phyloP scores from a whole-genome alignment of 2,113 vertebrate species.

The Pangasianodon hypophthalmus region DNA sequence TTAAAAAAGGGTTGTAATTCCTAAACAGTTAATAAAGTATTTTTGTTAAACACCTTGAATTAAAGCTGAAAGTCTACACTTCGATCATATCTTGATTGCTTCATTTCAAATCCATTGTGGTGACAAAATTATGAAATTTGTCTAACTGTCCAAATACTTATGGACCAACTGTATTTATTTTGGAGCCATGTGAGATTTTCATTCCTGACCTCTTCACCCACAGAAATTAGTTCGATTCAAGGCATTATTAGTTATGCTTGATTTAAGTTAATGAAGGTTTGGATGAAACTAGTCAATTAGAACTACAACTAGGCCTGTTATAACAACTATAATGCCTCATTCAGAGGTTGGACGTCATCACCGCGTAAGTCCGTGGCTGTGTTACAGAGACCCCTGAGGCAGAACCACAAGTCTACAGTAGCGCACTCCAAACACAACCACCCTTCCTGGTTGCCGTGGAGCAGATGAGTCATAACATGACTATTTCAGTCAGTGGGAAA shows the following conservation, averaged over 20 bases:
- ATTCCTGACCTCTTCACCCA: not conserved
- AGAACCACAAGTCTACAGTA: not conserved
- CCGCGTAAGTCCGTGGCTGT: not conserved
- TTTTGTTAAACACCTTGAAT: no score
- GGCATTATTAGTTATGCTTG: not conserved
- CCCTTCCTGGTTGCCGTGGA: not conserved
- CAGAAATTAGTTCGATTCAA: not conserved
- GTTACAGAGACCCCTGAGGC: not conserved
- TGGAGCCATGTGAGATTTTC: not conserved
- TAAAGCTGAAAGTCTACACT: no score
- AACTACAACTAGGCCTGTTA: not conserved
- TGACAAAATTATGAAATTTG: not conserved
- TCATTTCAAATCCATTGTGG: no score
- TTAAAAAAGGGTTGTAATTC: not conserved
- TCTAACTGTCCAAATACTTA: not conserved
- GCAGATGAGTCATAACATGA: slow-evolving; percentile 16
- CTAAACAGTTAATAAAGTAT: no score
- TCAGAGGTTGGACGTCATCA: not conserved
- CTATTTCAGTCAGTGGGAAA: slow-evolving; percentile 5
- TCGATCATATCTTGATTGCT: no score
- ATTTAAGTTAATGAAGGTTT: not conserved
- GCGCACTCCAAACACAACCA: no score
- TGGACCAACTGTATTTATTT: not conserved
- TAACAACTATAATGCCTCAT: not conserved
- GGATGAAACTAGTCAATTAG: not conserved